Evolutionary conservation across 2,113 vertebrate genomes (phyloP).

Genomic region (Atherinomorus stipes): DNA sequence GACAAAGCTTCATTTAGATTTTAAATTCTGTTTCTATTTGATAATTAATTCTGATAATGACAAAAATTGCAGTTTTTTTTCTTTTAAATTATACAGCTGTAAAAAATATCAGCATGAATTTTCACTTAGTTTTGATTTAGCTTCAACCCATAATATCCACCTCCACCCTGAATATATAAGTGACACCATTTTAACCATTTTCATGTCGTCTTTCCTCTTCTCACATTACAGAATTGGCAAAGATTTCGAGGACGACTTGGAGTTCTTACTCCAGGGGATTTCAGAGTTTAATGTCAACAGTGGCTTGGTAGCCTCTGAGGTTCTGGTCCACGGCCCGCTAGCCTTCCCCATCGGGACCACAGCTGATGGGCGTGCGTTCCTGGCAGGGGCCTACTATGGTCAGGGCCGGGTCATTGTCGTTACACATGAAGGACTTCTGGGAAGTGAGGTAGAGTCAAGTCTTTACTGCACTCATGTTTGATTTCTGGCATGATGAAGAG

Average conservation of each 20-base stretch:
- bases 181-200: too few relatives aligned
- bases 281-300: conserved; percentile 74
- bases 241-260: conserved; percentile 80
- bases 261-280: conserved; percentile 76
- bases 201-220: neutral
- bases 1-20: too few relatives aligned
- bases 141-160: too few relatives aligned
- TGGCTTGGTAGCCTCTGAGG: conserved; percentile 60
- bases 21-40: too few relatives aligned
- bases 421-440: conserved; percentile 76
- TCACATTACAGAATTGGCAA: conserved; percentile 68
- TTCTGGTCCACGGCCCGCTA: conserved; percentile 80
- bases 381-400: conserved; percentile 83
- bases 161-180: too few relatives aligned
- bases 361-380: conserved; percentile 54
- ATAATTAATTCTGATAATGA: too few relatives aligned
- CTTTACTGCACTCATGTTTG: too few relatives aligned
- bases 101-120: too few relatives aligned
- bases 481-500: neutral
- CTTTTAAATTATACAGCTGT: too few relatives aligned
- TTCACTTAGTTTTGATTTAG: too few relatives aligned
- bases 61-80: too few relatives aligned
- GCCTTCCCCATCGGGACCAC: conserved; percentile 80
- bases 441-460: conserved; percentile 35
- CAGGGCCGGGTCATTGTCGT: conserved; percentile 79